Conservation (phyloP, 1,140 invertebrate species). For the Dendroctonus valens region DNA sequence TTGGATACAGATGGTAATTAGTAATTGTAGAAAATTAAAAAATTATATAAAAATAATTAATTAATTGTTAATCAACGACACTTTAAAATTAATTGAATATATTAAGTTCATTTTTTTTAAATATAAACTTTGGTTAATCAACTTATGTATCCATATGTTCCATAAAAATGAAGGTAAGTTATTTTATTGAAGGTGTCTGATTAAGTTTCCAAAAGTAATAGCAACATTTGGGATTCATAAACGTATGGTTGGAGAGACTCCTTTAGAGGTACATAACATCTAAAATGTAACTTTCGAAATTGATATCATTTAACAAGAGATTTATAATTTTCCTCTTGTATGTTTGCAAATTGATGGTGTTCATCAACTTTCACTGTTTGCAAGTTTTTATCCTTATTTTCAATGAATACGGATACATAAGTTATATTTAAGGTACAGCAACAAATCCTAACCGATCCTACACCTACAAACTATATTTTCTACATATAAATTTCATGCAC, state of each 20-base stretch:
- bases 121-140: conserved; percentile 47
- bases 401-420: conserved; percentile 37
- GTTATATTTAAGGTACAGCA: conserved; percentile 39
- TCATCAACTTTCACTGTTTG: no score
- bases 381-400: no score
- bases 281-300: no score
- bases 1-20: conserved; percentile 20
- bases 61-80: conserved; percentile 34
- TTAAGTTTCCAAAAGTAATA: conserved; percentile 6
- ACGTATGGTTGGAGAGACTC: no score
- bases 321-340: no score
- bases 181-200: background rate
- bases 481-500: conserved; percentile 43
- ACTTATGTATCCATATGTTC: conserved; percentile 40
- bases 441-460: conserved; percentile 34
- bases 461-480: conserved; percentile 27
- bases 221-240: background rate
- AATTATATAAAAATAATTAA: conserved; percentile 48
- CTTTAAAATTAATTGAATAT: conserved; percentile 39
- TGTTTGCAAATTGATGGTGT: no score
- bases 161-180: no score
- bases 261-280: no score
- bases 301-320: no score
- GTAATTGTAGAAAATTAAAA: conserved; percentile 45
- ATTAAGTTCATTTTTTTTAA: conserved; percentile 40